Conservation (phyloP, 2,888 invertebrate species). For the Watsonalla binaria region DNA sequence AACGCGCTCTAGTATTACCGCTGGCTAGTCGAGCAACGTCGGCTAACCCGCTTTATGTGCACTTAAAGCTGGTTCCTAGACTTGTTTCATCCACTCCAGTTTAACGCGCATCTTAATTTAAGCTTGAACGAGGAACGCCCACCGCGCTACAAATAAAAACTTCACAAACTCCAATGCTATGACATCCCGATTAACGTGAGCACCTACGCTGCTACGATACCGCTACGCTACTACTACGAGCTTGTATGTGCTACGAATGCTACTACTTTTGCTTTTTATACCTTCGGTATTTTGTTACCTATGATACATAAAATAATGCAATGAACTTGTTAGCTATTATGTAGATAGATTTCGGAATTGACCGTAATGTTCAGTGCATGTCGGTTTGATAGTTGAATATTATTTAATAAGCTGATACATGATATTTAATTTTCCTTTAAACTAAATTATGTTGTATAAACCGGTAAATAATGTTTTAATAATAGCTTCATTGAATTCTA, state of each 20-base stretch:
- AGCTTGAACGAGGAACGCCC: slow-evolving; percentile 41
- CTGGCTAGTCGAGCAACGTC: slow-evolving; percentile 47
- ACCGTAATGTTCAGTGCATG: too few species aligned
- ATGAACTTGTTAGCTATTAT: too few species aligned
- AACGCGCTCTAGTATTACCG: slow-evolving; percentile 64
- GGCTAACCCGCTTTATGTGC: slow-evolving; percentile 68
- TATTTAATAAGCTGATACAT: too few species aligned
- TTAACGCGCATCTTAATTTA: slow-evolving; percentile 69
- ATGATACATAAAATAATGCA: too few species aligned
- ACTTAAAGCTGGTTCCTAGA: slow-evolving; percentile 64
- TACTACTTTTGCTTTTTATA: too few species aligned
- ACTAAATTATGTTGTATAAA: too few species aligned
- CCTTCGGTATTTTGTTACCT: too few species aligned
- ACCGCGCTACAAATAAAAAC: slow-evolving; percentile 42
- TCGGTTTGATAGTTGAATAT: too few species aligned
- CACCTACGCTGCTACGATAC: slow-evolving; percentile 5
- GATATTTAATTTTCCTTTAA: too few species aligned
- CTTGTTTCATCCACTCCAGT: slow-evolving; percentile 62
- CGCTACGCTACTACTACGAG: not conserved
- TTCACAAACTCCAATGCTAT: slow-evolving; percentile 14
- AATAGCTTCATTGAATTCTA: too few species aligned
- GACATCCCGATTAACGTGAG: slow-evolving; percentile 2
- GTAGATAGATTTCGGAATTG: too few species aligned
- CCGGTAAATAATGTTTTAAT: too few species aligned
- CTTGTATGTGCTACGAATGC: not conserved